Evolutionary conservation across 2,113 vertebrate species (phyloP).

Genomic region (Orcinus orca): DNA sequence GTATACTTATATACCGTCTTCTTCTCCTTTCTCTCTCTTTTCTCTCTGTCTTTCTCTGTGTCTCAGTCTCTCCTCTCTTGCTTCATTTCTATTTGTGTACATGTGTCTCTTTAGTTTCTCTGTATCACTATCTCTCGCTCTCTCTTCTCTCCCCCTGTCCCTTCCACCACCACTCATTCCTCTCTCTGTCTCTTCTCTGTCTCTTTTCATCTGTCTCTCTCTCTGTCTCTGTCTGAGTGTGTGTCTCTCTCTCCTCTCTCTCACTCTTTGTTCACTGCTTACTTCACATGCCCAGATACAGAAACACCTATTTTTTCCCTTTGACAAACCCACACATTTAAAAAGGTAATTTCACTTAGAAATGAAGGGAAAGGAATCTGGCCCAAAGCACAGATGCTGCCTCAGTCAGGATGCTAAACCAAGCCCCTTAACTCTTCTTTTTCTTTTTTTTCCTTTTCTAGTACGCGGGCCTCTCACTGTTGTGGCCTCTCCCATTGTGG

Average conservation of each 20-base stretch:
- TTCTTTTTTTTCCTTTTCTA: too few species aligned
- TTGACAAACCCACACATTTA: neutral
- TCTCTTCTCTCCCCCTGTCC: neutral
- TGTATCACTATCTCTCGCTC: neutral
- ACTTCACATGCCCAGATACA: neutral
- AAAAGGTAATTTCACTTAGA: slow-evolving; percentile 39
- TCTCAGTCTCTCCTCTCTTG: neutral
- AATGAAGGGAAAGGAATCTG: neutral
- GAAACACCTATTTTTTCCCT: neutral
- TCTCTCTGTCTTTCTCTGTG: neutral
- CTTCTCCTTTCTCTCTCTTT: neutral
- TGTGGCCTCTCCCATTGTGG: too few species aligned
- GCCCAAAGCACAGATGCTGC: neutral
- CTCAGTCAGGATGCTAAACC: neutral
- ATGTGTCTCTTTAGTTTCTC: neutral
- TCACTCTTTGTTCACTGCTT: neutral
- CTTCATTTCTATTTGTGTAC: neutral
- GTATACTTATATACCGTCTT: neutral
- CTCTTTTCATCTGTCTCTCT: neutral
- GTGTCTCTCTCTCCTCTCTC: neutral
- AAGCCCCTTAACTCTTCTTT: neutral
- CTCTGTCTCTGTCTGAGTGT: neutral
- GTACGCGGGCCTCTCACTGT: too few species aligned
- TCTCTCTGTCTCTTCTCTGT: neutral
- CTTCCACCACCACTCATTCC: neutral